Percentiles rank a stretch among this genome's conserved stretches.
phyloP scores from a whole-genome alignment of 2,797 vertebrate genomes.

The Macropodus opercularis region DNA sequence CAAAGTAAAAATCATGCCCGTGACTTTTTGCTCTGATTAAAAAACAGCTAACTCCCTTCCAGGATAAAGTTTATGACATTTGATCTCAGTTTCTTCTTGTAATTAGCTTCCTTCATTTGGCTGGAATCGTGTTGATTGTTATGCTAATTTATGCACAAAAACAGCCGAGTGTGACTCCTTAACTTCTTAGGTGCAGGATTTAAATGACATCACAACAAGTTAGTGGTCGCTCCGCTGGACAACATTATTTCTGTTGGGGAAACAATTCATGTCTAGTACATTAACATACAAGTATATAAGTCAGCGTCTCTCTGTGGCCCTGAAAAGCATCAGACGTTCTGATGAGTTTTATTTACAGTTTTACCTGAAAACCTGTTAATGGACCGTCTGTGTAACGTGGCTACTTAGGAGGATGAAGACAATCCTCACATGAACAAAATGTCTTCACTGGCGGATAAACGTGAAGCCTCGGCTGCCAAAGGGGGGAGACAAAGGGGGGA shows the following conservation, averaged over 20 bases:
- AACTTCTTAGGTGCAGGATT: neutral
- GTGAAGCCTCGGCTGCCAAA: neutral
- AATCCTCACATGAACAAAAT: conserved; percentile 24
- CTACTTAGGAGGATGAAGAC: conserved; percentile 8
- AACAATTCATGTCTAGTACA: neutral
- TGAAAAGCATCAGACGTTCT: no score
- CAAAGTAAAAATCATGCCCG: neutral
- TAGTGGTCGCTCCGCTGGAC: neutral
- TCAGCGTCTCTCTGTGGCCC: no score
- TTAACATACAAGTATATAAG: neutral
- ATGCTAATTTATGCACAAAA: neutral
- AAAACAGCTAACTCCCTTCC: neutral
- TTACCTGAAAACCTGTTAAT: neutral
- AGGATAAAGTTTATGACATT: no score
- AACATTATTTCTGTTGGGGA: no score
- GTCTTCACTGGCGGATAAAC: conserved; percentile 10
- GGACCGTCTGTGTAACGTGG: conserved; percentile 6
- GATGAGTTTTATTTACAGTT: no score
- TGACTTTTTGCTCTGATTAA: neutral
- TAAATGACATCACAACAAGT: neutral
- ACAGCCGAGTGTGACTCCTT: no score
- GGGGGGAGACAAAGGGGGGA: rapidly evolving
- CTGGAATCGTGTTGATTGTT: neutral
- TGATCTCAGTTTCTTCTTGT: neutral
- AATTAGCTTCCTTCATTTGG: neutral